Conservation (phyloP, 2,888 invertebrate species). For the Macaria notata region DNA sequence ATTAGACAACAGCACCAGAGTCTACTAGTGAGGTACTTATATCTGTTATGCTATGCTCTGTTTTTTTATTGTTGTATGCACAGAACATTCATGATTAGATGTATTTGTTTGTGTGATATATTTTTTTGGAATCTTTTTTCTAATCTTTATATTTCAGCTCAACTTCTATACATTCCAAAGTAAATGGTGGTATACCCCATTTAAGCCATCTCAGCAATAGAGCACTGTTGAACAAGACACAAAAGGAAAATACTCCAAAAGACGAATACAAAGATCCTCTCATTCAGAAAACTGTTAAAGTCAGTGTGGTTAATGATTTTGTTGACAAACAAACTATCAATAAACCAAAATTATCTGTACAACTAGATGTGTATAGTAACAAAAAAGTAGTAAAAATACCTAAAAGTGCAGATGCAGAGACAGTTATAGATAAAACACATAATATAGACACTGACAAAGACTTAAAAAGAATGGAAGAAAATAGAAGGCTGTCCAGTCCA, state of each 20-base stretch:
- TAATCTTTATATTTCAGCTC: slow-evolving; percentile 56
- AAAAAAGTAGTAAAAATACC: slow-evolving; percentile 59
- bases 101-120: slow-evolving; percentile 16
- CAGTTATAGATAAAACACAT: slow-evolving; percentile 26
- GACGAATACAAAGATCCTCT: slow-evolving; percentile 49
- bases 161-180: slow-evolving; percentile 59
- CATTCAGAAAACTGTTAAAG: slow-evolving; percentile 53
- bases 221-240: slow-evolving; percentile 46
- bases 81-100: background rate
- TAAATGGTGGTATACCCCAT: slow-evolving; percentile 39
- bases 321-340: slow-evolving; percentile 37
- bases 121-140: slow-evolving; percentile 25
- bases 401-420: slow-evolving; percentile 17
- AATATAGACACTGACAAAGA: background rate
- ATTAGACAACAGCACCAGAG: slow-evolving; percentile 70
- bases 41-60: too few species aligned
- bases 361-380: slow-evolving; percentile 57
- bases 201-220: slow-evolving; percentile 41
- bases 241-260: slow-evolving; percentile 69
- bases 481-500: slow-evolving; percentile 1
- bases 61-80: background rate
- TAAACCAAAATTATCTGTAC: slow-evolving; percentile 52
- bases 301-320: slow-evolving; percentile 55
- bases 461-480: background rate
- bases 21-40: slow-evolving; percentile 66